phyloP scores from a whole-genome alignment of 2,113 vertebrate species.

The Erythrolamprus reginae region DNA sequence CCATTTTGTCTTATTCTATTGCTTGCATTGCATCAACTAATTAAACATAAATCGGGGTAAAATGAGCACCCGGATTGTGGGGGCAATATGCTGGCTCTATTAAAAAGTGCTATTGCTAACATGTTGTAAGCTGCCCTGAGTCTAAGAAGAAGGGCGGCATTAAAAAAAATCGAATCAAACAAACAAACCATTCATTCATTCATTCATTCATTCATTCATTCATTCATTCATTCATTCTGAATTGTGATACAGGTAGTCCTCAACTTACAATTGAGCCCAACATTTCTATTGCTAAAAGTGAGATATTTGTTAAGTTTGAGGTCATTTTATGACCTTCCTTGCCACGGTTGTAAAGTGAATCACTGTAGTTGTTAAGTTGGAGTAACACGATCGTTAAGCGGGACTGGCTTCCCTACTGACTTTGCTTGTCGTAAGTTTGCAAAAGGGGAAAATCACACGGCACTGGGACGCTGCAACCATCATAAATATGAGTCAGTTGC shows the following conservation, averaged over 20 bases:
- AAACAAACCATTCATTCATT: too few relatives aligned
- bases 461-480: background rate
- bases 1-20: background rate
- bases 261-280: background rate
- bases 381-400: background rate
- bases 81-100: too few relatives aligned
- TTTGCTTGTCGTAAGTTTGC: background rate
- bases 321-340: background rate
- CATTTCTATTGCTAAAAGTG: background rate
- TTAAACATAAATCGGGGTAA: too few relatives aligned
- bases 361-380: background rate
- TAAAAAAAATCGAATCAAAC: too few relatives aligned
- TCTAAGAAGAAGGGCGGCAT: too few relatives aligned
- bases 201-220: too few relatives aligned
- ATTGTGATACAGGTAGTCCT: background rate
- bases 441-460: background rate
- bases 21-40: background rate
- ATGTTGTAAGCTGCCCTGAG: too few relatives aligned
- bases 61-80: too few relatives aligned
- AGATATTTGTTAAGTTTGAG: background rate
- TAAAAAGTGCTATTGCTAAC: too few relatives aligned
- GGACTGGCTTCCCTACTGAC: background rate
- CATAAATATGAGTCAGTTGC: background rate
- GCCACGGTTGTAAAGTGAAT: background rate
- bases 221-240: too few relatives aligned